Conservation (phyloP, 2,888 invertebrate genomes). For the Lacanobia wlatinum region DNA sequence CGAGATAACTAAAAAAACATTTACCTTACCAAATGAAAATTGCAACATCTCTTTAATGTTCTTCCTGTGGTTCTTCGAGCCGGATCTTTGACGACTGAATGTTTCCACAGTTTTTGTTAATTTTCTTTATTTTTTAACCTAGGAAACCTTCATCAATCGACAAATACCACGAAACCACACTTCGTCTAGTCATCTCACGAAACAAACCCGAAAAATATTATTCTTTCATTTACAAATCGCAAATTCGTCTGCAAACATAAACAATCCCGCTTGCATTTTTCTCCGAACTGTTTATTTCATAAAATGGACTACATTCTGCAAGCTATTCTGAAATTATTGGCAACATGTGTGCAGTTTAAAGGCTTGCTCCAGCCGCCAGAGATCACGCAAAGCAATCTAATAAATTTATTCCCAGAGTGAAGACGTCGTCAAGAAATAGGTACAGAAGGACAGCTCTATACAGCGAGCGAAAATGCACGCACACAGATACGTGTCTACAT, state of each 20-base stretch:
- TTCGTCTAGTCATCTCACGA: neutral
- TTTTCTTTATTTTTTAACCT: neutral
- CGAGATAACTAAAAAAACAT: no score
- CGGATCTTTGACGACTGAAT: no score
- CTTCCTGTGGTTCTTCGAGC: no score
- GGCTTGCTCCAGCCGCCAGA: slow-evolving; percentile 58
- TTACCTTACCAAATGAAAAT: no score
- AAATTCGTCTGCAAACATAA: slow-evolving; percentile 7
- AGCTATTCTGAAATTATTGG: slow-evolving; percentile 57
- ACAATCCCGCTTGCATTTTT: slow-evolving; percentile 3
- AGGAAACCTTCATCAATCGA: neutral
- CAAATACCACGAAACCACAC: neutral
- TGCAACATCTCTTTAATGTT: no score
- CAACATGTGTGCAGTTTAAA: slow-evolving; percentile 61
- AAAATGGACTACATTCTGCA: slow-evolving; percentile 20
- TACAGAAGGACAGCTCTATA: neutral
- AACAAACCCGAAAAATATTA: slow-evolving; percentile 3
- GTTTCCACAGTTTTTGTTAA: no score
- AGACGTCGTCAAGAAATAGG: slow-evolving; percentile 7
- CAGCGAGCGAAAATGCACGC: neutral
- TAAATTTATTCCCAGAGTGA: slow-evolving; percentile 72
- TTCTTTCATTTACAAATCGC: neutral
- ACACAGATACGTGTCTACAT: neutral
- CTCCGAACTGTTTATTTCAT: slow-evolving; percentile 9
- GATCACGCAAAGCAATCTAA: slow-evolving; percentile 73